Conservation (phyloP, 2,113 vertebrate species). For the Etheostoma cragini region DNA sequence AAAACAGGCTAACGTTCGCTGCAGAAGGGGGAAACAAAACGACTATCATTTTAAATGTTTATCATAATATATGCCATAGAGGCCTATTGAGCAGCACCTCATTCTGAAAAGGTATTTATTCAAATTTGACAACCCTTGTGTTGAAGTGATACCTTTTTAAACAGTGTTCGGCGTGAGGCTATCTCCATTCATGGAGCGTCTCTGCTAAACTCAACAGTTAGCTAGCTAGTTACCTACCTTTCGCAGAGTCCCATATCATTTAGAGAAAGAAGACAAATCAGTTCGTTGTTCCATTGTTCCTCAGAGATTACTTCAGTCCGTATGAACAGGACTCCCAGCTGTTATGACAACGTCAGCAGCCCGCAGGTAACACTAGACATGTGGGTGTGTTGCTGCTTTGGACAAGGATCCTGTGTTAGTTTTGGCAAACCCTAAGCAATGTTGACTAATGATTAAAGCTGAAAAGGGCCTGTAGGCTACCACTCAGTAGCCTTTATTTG, state of each 20-base stretch:
- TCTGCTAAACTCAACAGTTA: neutral
- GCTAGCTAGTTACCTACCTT: constrained; percentile 28
- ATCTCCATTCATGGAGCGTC: neutral
- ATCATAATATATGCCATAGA: no score
- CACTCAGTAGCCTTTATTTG: neutral
- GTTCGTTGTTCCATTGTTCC: neutral
- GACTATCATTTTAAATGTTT: no score
- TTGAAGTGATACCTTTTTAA: neutral
- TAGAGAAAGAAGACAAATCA: neutral
- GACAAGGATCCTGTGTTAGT: constrained; percentile 64
- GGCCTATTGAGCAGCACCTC: no score
- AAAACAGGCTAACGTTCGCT: neutral
- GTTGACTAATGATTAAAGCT: constrained; percentile 50
- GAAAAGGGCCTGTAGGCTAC: neutral
- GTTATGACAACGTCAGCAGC: constrained; percentile 63
- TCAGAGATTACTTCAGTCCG: neutral
- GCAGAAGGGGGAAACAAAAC: neutral
- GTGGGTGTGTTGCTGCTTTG: constrained; percentile 68
- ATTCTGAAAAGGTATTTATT: no score
- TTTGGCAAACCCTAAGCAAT: constrained; percentile 61
- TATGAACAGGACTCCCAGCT: neutral
- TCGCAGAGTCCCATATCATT: constrained; percentile 10
- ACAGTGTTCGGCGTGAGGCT: neutral
- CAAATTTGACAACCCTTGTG: neutral
- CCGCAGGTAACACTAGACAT: constrained; percentile 35